Evolutionary conservation across 2,888 invertebrate species (phyloP).

Genomic region (Drosophila kanekoi): DNA sequence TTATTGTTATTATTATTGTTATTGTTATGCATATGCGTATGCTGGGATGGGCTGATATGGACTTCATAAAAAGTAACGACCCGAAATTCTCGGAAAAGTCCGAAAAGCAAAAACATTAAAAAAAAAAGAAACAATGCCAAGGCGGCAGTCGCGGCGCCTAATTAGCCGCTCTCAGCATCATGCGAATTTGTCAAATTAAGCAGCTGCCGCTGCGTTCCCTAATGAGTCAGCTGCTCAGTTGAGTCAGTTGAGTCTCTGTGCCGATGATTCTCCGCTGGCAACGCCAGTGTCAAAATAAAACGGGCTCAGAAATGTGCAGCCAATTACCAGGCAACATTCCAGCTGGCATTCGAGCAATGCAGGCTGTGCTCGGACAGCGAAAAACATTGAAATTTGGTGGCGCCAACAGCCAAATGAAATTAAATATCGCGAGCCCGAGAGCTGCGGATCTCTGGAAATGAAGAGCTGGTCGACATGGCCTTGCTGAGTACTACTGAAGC

Average conservation of each 20-base stretch:
- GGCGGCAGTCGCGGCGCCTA: constrained; percentile 58
- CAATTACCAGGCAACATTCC: constrained; percentile 61
- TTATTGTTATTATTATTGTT: constrained; percentile 26
- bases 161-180: constrained; percentile 64
- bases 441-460: background rate
- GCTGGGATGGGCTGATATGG: constrained; percentile 13
- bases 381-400: constrained; percentile 40
- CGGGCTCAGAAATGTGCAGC: constrained; percentile 64
- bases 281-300: constrained; percentile 61
- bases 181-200: constrained; percentile 80
- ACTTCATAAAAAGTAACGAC: constrained; percentile 67
- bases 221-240: constrained; percentile 18
- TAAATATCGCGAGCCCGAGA: constrained; percentile 54
- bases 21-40: constrained; percentile 49
- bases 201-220: constrained; percentile 37
- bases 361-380: constrained; percentile 17
- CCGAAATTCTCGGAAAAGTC: constrained; percentile 56
- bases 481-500: constrained; percentile 66
- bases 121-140: constrained; percentile 29
- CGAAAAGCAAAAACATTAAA: constrained; percentile 6
- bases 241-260: no score
- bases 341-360: constrained; percentile 37
- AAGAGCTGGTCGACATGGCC: background rate
- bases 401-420: constrained; percentile 65
- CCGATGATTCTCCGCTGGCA: constrained; percentile 1